Evolutionary conservation across 1,140 invertebrate genomes (phyloP).

Genomic region (Polypedilum vanderplanki): DNA sequence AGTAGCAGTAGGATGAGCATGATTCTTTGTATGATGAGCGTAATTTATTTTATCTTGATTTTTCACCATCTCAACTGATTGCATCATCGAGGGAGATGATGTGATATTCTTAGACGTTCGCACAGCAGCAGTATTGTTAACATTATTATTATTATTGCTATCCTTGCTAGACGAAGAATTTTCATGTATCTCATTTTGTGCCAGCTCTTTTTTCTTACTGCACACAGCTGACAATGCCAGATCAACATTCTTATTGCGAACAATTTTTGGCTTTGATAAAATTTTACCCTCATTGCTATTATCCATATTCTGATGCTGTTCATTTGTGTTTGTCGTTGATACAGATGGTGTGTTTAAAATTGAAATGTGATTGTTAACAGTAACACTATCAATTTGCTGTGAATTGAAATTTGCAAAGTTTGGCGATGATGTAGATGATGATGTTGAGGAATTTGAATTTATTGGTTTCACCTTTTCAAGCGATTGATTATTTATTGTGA

Average conservation of each 20-base stretch:
- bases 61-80: slow-evolving; percentile 28
- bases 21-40: slow-evolving; percentile 11
- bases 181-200: slow-evolving; percentile 16
- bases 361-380: slow-evolving; percentile 44
- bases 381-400: slow-evolving; percentile 34
- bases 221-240: slow-evolving; percentile 40
- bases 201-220: background rate
- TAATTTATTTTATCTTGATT: slow-evolving; percentile 22
- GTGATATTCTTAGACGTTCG: background rate
- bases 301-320: slow-evolving; percentile 31
- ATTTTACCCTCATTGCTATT: slow-evolving; percentile 36
- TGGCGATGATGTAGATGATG: background rate
- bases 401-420: slow-evolving; percentile 24
- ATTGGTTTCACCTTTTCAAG: slow-evolving; percentile 26
- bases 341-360: slow-evolving; percentile 32
- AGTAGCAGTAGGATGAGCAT: slow-evolving; percentile 26
- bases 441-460: background rate
- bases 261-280: slow-evolving; percentile 36
- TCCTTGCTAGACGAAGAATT: background rate
- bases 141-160: slow-evolving; percentile 15
- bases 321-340: slow-evolving; percentile 29
- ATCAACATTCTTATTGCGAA: slow-evolving; percentile 45
- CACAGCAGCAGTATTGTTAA: background rate
- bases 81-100: slow-evolving; percentile 3
- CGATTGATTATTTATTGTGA: slow-evolving; percentile 38